A percentile compares a stretch with the other conserved stretches of the same genome.
These are phyloP conservation scores for Phenganax marumi DNA, from an alignment of 92 coral and sea anemone genomes.

Conservation along the genomic window DNA sequence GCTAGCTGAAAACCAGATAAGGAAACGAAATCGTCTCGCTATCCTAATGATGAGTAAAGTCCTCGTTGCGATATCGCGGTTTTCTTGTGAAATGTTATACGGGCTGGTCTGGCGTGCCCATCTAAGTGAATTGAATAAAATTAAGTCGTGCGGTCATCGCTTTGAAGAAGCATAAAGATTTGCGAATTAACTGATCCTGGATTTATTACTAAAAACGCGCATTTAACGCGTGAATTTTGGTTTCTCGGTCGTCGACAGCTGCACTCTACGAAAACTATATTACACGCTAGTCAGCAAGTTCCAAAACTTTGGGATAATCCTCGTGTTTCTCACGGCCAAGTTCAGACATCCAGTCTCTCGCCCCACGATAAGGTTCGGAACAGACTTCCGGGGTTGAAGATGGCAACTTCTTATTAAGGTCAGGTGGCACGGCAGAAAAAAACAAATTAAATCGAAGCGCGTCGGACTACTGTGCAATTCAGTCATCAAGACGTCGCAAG, in stretches of 20 bases:
- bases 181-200: slow-evolving; percentile 15
- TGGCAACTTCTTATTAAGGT: slow-evolving; percentile 26
- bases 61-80: slow-evolving; percentile 15
- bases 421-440: slow-evolving; percentile 23
- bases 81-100: slow-evolving; percentile 27
- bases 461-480: not conserved
- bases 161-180: slow-evolving; percentile 4
- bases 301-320: not conserved
- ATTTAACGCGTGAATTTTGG: not conserved
- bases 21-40: slow-evolving; percentile 18
- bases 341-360: slow-evolving; percentile 21
- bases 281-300: slow-evolving; percentile 9
- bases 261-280: no score
- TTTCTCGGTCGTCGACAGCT: not conserved
- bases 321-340: slow-evolving; percentile 22
- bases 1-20: slow-evolving; percentile 6
- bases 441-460: slow-evolving; percentile 41
- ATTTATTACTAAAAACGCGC: slow-evolving; percentile 5
- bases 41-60: not conserved
- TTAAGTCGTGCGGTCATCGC: slow-evolving; percentile 30
- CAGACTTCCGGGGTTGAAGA: slow-evolving; percentile 41
- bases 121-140: slow-evolving; percentile 29
- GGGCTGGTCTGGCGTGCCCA: slow-evolving; percentile 15
- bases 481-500: not conserved
- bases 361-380: slow-evolving; percentile 28